phyloP scores from a whole-genome alignment of 2,797 vertebrate genomes.

The Parauchenoglanis ngamensis region DNA sequence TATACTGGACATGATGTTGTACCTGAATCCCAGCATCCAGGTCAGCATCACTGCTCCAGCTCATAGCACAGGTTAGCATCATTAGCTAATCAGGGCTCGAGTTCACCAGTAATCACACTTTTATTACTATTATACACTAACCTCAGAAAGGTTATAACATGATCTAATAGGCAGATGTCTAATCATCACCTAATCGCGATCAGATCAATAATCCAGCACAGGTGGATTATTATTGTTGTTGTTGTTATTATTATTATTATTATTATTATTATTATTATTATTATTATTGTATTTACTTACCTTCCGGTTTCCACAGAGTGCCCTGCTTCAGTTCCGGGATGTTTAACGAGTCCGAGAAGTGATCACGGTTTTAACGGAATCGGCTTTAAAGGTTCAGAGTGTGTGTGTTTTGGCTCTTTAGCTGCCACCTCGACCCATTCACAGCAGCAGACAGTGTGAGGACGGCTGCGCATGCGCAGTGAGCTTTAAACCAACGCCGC shows the following conservation, averaged over 20 bases:
- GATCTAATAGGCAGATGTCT: too few species aligned
- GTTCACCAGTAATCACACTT: background rate
- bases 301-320: background rate
- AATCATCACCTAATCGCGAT: background rate
- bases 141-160: too few species aligned
- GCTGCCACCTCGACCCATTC: conserved; percentile 13
- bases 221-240: background rate
- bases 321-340: background rate
- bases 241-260: background rate
- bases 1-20: background rate
- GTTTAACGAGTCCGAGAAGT: background rate
- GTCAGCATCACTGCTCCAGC: background rate
- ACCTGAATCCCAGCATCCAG: background rate
- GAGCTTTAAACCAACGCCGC: background rate
- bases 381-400: background rate
- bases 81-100: background rate
- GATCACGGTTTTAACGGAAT: background rate
- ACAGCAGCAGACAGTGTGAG: background rate
- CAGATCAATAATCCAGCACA: too few species aligned
- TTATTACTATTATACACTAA: background rate
- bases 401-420: background rate
- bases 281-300: background rate
- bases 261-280: background rate
- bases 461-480: background rate
- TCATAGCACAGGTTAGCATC: background rate